A percentile compares a stretch with the other conserved stretches of the same genome.
phyloP scores from a whole-genome alignment of 2,888 invertebrate genomes.

The Aspidiotus rigidus region DNA sequence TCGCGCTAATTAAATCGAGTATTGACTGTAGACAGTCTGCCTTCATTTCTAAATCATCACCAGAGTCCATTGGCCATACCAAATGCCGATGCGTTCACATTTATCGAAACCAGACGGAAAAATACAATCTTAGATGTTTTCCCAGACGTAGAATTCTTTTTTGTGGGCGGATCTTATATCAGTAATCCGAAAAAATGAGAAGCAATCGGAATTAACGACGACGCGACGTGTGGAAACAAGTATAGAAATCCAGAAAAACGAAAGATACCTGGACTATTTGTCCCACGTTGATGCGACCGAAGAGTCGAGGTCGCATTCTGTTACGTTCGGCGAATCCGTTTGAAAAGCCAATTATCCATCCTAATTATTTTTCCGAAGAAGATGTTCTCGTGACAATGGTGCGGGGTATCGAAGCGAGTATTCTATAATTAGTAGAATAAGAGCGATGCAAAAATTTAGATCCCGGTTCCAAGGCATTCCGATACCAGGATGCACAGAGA shows the following conservation, averaged over 20 bases:
- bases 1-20: slow-evolving; percentile 43
- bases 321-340: slow-evolving; percentile 54
- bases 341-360: slow-evolving; percentile 55
- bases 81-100: slow-evolving; percentile 34
- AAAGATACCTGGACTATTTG: slow-evolving; percentile 47
- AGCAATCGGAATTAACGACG: slow-evolving; percentile 49
- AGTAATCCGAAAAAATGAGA: slow-evolving; percentile 42
- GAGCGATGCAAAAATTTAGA: slow-evolving; percentile 52
- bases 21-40: slow-evolving; percentile 35
- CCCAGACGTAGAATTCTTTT: slow-evolving; percentile 35
- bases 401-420: slow-evolving; percentile 49
- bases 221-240: slow-evolving; percentile 43
- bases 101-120: slow-evolving; percentile 39
- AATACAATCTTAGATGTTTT: slow-evolving; percentile 38
- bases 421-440: slow-evolving; percentile 51
- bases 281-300: slow-evolving; percentile 55
- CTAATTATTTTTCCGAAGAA: slow-evolving; percentile 57
- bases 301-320: slow-evolving; percentile 55
- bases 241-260: slow-evolving; percentile 44
- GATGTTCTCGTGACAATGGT: slow-evolving; percentile 56
- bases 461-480: slow-evolving; percentile 47
- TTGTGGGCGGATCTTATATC: slow-evolving; percentile 29
- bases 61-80: slow-evolving; percentile 34
- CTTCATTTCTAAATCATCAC: slow-evolving; percentile 28
- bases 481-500: slow-evolving; percentile 48